These are phyloP conservation scores for Mechanitis messenoides DNA, from an alignment of 2,888 invertebrate genomes.

Conservation along the genomic window DNA sequence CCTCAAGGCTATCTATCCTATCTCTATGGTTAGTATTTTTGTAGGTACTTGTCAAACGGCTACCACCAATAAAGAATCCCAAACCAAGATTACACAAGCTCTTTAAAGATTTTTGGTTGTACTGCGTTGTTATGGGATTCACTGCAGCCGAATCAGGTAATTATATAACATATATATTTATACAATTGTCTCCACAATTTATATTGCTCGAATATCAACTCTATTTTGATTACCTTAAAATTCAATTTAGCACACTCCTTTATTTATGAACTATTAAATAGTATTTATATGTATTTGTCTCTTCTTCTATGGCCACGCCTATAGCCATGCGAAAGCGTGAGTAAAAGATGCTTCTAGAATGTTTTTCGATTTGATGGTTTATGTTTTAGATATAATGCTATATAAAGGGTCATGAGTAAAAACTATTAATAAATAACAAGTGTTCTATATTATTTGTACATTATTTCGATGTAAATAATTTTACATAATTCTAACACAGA, in stretches of 20 bases:
- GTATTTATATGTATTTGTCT: conserved; percentile 64
- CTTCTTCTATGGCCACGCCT: conserved; percentile 73
- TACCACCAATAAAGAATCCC: conserved; percentile 94
- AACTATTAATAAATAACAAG: not conserved
- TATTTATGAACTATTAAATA: conserved; percentile 39
- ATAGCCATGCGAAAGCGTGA: conserved; percentile 76
- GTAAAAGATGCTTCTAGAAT: conserved; percentile 67
- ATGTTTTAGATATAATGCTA: conserved; percentile 36
- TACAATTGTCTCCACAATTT: not conserved
- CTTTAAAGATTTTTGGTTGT: conserved; percentile 99
- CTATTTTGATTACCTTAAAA: conserved; percentile 31
- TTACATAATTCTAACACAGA: too few species aligned
- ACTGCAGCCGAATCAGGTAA: conserved; percentile 86
- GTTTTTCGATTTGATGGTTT: conserved; percentile 35
- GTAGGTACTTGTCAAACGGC: conserved; percentile 83
- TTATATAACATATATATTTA: conserved; percentile 21
- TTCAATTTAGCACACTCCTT: conserved; percentile 32
- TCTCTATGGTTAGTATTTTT: conserved; percentile 10
- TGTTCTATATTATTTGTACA: not conserved
- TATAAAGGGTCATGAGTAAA: conserved; percentile 26
- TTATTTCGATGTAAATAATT: too few species aligned
- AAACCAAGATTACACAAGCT: conserved; percentile 94
- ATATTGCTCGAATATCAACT: conserved; percentile 30
- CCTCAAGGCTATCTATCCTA: not conserved
- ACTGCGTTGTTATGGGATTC: conserved; percentile 99